Evolutionary conservation across 2,113 vertebrate species (phyloP).

Genomic region (Gopherus flavomarginatus): DNA sequence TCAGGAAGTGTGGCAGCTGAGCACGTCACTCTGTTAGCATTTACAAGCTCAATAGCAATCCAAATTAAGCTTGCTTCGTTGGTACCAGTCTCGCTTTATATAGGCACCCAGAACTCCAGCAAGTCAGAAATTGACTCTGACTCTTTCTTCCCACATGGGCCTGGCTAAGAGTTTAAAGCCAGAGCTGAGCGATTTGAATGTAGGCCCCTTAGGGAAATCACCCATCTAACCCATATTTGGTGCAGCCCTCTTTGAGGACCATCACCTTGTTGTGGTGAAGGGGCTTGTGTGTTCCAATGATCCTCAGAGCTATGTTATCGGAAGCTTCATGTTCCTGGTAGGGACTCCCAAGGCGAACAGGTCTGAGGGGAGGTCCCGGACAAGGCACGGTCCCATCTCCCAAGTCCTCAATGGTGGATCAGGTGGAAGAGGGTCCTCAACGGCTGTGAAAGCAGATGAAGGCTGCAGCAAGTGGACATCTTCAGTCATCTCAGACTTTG

Average conservation of each 20-base stretch:
- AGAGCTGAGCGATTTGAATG: neutral
- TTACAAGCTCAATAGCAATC: neutral
- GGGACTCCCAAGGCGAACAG: too few species aligned
- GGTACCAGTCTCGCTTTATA: neutral
- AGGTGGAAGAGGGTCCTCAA: too few species aligned
- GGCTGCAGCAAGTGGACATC: too few species aligned
- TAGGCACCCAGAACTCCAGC: neutral
- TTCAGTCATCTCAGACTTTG: too few species aligned
- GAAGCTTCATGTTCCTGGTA: too few species aligned
- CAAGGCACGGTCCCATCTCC: too few species aligned
- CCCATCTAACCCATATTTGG: neutral
- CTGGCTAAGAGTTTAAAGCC: accelerated
- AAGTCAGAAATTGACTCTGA: neutral
- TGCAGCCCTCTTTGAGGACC: neutral
- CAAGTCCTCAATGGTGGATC: too few species aligned
- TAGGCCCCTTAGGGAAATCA: neutral
- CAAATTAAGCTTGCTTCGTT: neutral
- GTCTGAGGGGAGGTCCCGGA: too few species aligned
- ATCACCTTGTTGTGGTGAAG: too few species aligned
- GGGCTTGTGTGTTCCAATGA: too few species aligned
- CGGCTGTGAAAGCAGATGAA: too few species aligned
- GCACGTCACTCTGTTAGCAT: neutral
- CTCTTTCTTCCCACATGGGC: neutral
- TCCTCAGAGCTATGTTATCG: too few species aligned
- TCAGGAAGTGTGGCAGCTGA: neutral